Conservation (phyloP, 1,140 invertebrate genomes). For the Drosophila tropicalis region DNA sequence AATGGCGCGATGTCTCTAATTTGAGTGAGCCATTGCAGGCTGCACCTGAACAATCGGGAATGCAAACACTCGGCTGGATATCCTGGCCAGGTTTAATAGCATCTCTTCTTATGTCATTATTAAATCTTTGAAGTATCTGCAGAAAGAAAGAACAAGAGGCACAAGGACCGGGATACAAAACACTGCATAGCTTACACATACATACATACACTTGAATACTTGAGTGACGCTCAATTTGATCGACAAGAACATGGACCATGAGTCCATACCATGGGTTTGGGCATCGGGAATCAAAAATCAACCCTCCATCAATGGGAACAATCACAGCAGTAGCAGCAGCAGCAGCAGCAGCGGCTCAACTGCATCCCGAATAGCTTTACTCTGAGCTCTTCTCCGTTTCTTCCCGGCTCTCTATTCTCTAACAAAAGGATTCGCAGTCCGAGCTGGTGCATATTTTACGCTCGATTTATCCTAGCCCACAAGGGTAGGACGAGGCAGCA, state of each 20-base stretch:
- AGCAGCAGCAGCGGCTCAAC: constrained; percentile 39
- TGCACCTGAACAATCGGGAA: constrained; percentile 65
- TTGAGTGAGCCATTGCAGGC: constrained; percentile 41
- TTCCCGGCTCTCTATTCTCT: constrained; percentile 25
- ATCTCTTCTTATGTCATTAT: constrained; percentile 76
- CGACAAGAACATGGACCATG: constrained; percentile 45
- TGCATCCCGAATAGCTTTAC: constrained; percentile 39
- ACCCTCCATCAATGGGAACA: constrained; percentile 65
- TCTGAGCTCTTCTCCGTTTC: not conserved
- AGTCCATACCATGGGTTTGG: not conserved
- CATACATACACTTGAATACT: constrained; percentile 73
- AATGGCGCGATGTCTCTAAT: constrained; percentile 47
- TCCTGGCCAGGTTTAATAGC: constrained; percentile 57
- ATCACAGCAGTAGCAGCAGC: constrained; percentile 67
- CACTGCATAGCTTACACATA: not conserved
- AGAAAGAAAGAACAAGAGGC: constrained; percentile 40
- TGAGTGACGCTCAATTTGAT: constrained; percentile 79
- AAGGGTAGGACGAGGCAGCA: constrained; percentile 8
- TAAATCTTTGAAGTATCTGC: constrained; percentile 77
- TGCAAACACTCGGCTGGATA: constrained; percentile 53
- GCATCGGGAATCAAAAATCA: constrained; percentile 48
- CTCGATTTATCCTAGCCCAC: constrained; percentile 71
- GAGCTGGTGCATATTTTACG: constrained; percentile 77
- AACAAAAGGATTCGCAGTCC: constrained; percentile 48
- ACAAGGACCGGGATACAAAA: not conserved